Base-by-base conservation (phyloP, 2,888 invertebrate genomes). In the Trissolcus brochymenae region DNA sequence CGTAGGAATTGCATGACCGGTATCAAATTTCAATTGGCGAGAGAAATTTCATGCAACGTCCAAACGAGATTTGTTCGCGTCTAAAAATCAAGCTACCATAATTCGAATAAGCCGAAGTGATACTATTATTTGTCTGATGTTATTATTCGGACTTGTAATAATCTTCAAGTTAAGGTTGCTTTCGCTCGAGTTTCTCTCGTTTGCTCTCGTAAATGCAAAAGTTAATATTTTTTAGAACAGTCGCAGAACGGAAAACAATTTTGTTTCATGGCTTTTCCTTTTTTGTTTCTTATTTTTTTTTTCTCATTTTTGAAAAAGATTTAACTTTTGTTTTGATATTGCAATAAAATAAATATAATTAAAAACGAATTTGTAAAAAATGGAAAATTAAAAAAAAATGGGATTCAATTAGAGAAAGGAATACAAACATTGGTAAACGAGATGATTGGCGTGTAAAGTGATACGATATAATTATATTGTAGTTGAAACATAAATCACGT, bases 151-250 rank as follows among this genome's bases (percentile, higher is more conserved):
- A 74, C 49, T 59, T 55, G 79, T 70, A 73, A 76, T 72, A 65
- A 71, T 66, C 62, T 70, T 72, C 70, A 67, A 70, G 67, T 76
- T 78, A 74, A 49, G 68, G 57, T 53, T 57, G 62, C 67, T 75
- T 75, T 75, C 70, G 70, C 60, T 85, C 81, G 81, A 85, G 83
- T 88, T 88, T 88, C 88, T 88, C 87, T 84, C 82, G 86, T 87
- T 88, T 89, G 84, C 86, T 82, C 84, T 84, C 83, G 86, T 35
- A 35, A 35, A 35, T 35, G 35, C 29, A 29, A 29, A 29, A 25
- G 25, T 25, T 25, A 25, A 35, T 35, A 11, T 35, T 35, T 11
- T 35, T 9, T n/a, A 2, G 1, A 35, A 35, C 35, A 35, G 6
- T 35, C 35, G 35, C 35, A 35, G 2, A 35, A 35, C 25, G 25